A percentile compares a stretch with the other conserved stretches of the same genome.
phyloP scores from a whole-genome alignment of 2,797 vertebrate genomes.

The Triplophysa yarkandensis region DNA sequence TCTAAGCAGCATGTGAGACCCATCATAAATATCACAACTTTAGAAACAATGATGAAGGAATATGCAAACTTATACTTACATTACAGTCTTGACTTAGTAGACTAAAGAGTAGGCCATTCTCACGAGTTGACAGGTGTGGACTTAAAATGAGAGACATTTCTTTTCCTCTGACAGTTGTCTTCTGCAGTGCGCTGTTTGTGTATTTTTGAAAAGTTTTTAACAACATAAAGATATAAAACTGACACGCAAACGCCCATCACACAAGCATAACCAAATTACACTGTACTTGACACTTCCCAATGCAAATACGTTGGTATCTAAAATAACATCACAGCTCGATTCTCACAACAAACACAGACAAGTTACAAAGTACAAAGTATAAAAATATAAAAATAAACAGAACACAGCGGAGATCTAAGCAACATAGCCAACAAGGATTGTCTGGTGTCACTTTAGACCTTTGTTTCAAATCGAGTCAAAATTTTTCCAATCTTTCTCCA shows the following conservation, averaged over 20 bases:
- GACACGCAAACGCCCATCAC: background rate
- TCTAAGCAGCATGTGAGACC: background rate
- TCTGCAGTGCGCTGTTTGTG: conserved; percentile 4
- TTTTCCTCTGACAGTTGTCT: background rate
- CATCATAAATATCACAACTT: background rate
- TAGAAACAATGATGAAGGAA: background rate
- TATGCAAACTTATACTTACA: conserved; percentile 36
- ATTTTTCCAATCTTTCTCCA: too few species aligned
- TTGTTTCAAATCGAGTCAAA: too few species aligned
- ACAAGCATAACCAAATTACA: conserved; percentile 10
- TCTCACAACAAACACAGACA: background rate
- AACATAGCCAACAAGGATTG: too few species aligned
- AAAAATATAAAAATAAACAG: background rate
- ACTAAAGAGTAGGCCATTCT: conserved; percentile 47
- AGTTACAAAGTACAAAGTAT: conserved; percentile 1
- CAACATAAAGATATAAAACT: conserved; percentile 5
- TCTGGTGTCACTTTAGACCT: too few species aligned
- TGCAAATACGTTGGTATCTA: conserved; percentile 39
- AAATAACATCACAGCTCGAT: conserved; percentile 9
- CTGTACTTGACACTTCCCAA: conserved; percentile 40
- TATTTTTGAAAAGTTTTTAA: background rate
- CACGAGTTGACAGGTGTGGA: conserved; percentile 43
- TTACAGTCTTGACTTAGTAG: conserved; percentile 44
- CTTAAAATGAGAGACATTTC: conserved; percentile 47
- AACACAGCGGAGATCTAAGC: too few species aligned